phyloP scores from a whole-genome alignment of 2,888 invertebrate species.

The Euspilapteryx auroguttella region DNA sequence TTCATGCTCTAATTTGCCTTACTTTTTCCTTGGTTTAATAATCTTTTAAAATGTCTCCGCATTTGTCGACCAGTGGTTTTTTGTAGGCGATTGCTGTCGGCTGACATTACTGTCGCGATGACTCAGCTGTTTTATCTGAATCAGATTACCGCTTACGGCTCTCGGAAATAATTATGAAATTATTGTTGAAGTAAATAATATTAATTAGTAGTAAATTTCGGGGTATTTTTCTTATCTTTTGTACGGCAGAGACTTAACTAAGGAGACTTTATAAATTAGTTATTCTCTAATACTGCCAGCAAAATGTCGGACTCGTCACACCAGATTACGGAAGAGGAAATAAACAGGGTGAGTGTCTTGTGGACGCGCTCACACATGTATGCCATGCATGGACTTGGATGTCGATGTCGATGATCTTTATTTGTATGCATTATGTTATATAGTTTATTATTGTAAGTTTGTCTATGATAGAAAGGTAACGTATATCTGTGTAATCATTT shows the following conservation, averaged over 20 bases:
- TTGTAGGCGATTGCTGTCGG: conserved; percentile 44
- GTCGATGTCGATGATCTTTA: too few species aligned
- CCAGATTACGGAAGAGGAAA: conserved; percentile 44
- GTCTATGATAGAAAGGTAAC: too few species aligned
- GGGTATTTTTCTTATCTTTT: too few species aligned
- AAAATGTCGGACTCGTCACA: too few species aligned
- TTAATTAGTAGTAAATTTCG: conserved; percentile 1
- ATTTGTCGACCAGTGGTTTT: conserved; percentile 53
- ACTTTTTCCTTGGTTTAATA: conserved; percentile 54
- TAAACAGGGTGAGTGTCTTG: conserved; percentile 43
- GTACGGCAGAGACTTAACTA: too few species aligned
- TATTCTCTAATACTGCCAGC: too few species aligned
- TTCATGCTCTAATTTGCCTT: conserved; percentile 49
- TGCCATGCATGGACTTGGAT: too few species aligned
- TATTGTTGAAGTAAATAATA: not conserved
- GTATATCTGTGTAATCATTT: too few species aligned
- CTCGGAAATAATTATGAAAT: conserved; percentile 10
- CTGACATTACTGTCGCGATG: conserved; percentile 22
- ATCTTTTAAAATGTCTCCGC: conserved; percentile 37
- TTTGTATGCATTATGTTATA: too few species aligned
- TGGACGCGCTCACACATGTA: too few species aligned
- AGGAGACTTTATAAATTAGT: too few species aligned
- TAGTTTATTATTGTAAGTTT: too few species aligned
- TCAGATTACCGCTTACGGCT: conserved; percentile 7
- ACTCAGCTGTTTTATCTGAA: conserved; percentile 14